A percentile compares a stretch with the other conserved stretches of the same genome.
Conservation (phyloP, 2,888 invertebrate genomes). For the Leptarthrus brevirostris region DNA sequence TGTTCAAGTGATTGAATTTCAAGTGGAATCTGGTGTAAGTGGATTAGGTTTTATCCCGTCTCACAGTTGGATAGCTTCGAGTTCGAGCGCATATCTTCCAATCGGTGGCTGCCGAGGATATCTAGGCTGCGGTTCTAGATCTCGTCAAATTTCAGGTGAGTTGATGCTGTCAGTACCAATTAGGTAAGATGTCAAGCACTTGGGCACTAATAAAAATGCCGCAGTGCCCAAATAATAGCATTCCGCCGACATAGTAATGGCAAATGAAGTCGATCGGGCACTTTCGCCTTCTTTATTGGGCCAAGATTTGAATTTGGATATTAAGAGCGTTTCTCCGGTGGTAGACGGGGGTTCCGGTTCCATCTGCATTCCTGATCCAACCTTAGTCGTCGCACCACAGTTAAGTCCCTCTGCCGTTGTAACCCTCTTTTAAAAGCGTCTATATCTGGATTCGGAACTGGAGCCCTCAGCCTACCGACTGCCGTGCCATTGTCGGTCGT, state of each 20-base stretch:
- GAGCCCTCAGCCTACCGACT: background rate
- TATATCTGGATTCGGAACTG: background rate
- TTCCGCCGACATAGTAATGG: no score
- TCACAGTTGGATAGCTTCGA: slow-evolving; percentile 33
- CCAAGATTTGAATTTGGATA: background rate
- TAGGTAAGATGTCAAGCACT: slow-evolving; percentile 19
- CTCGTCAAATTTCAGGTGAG: slow-evolving; percentile 33
- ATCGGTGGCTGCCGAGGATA: background rate
- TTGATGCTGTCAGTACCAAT: slow-evolving; percentile 26
- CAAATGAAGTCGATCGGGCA: background rate
- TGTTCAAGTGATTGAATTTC: slow-evolving; percentile 39
- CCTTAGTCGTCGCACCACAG: no score
- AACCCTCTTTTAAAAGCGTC: background rate
- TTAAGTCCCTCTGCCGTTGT: background rate
- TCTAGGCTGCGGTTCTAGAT: background rate
- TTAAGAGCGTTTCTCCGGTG: background rate
- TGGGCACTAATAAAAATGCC: background rate
- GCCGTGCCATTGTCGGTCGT: slow-evolving; percentile 21
- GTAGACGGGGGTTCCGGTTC: background rate
- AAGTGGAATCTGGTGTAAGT: slow-evolving; percentile 43
- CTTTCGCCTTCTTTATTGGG: slow-evolving; percentile 17
- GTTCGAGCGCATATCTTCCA: background rate
- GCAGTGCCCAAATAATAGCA: background rate
- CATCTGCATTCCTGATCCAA: slow-evolving; percentile 7
- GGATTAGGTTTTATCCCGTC: slow-evolving; percentile 16